Base-by-base conservation (phyloP, 2,113 vertebrate species). In the Spilogale gracilis region DNA sequence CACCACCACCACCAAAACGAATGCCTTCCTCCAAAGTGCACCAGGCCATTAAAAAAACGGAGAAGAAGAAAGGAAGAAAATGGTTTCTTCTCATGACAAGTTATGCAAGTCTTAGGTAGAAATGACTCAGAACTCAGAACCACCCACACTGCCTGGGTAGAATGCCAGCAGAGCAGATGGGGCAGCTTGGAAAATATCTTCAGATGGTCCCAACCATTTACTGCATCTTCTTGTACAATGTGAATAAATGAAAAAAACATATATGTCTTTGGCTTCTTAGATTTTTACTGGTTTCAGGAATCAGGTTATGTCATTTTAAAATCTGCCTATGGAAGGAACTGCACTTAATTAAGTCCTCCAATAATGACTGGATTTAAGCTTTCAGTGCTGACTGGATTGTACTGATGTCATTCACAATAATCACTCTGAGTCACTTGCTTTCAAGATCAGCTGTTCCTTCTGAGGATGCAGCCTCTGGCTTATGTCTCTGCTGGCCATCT, bases 81-180 rank as follows among this genome's bases (percentile, higher is more conserved):
- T 21, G 27, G 18, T 8, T 96, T 30, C 21, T 23, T 48, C 16
- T 56, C 52, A 56, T 80, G 56, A 88, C 95, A 86, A 96, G 88
- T 94, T 86, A 96, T 96, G 90, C 87, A 98, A 98, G 82, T 52
- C 89, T 95, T 48, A 94, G 87, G 95, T 96, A 97, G 48, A 86
- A 95, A 97, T 92, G 60, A 96, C 54, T 96, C 98, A 96, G 89
- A 96, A 94, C 97, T 96, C 87, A 56, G 60, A 98, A 90, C 89
- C 96, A 97, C 97, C 98, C 96, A 98, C 79, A 18, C 25, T n/a
- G 56, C 90, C 87, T 78, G 76, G 95, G 65, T 9, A 90, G 82
- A 88, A 93, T 98, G 97, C 97, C 98, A 98, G 95, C 38, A 96
- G 97, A 92, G 94, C 98, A 98, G 98, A 99, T 97, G 97, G 98